Evolutionary conservation across 2,888 invertebrate species (phyloP), one percentile per base, ranked within the genome.

Genomic region (Drosophila villosipedis): DNA sequence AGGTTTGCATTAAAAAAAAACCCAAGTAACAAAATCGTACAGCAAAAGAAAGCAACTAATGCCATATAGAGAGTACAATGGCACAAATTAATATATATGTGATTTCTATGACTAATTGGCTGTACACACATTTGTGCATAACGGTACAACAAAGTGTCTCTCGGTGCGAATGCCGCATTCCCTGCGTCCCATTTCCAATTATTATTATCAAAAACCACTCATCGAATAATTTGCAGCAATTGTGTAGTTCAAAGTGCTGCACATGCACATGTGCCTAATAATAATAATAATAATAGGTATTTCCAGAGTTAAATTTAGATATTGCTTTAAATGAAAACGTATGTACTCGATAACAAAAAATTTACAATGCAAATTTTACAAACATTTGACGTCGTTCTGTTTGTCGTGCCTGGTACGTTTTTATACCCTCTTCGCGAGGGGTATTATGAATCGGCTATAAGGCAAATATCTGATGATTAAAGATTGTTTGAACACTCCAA

Each of bases 321-420:
- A 55, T 35, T 19, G 31, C 28, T 61, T 64, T 47, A 60, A 78
- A 73, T 73, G 72, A 66, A 68, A 49, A 67, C 65, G 61, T 52
- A 72, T 68, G 65, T 53, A 58, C 64, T 71, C 52, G 73, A 80
- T 84, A 84, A 57, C 53, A 52, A 62, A 67, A 43, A 67, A 70
- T 68, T 12, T 66, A 60, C 73, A 78, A 85, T 83, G 83, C 57
- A 62, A 68, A 85, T 86, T 68, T 67, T 47, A 25, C 53, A 70
- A 61, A 57, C 49, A 60, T 55, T 63, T 65, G 14, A 62, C 65
- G 47, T 66, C 58, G 52, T 39, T 63, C 22, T 47, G 50, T 31
- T 59, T 25, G 49, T 52, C 47, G 89, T 83, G 85, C 77, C 80
- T 83, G 72, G 74, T 60, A 83, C 75, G 55, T 30, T 64, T 33